A percentile compares a stretch with the other conserved stretches of the same genome.
Conservation (phyloP, 2,888 invertebrate genomes). For the Melinaea menophilus region DNA sequence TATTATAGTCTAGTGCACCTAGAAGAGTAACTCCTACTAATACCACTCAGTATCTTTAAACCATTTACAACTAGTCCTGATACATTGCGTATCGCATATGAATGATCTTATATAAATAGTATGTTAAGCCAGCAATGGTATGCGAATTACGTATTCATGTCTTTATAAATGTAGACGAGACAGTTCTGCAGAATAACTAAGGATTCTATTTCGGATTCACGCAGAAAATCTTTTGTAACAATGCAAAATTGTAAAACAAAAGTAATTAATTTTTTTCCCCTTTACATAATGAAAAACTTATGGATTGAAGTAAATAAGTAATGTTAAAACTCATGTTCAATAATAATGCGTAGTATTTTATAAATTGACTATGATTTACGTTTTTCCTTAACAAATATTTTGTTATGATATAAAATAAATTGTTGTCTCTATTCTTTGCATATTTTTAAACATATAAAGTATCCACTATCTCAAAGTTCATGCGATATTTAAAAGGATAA, state of each 20-base stretch:
- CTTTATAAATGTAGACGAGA: neutral
- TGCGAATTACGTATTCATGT: neutral
- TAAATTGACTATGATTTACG: too few relatives aligned
- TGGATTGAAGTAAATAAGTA: too few relatives aligned
- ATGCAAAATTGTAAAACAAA: constrained; percentile 19
- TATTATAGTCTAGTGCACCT: constrained; percentile 68
- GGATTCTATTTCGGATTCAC: constrained; percentile 18
- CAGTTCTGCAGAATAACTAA: constrained; percentile 17
- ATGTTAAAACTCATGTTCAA: too few relatives aligned
- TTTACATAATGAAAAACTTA: neutral
- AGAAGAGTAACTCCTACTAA: constrained; percentile 44
- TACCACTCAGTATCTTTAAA: constrained; percentile 13
- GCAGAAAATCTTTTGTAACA: constrained; percentile 22
- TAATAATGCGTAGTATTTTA: too few relatives aligned
- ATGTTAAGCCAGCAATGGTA: constrained; percentile 10
- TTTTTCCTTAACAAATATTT: too few relatives aligned
- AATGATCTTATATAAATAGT: neutral
- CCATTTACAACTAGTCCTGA: constrained; percentile 9
- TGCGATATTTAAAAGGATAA: constrained; percentile 19
- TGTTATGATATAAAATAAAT: neutral
- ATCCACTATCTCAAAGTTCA: neutral
- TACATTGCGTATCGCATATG: constrained; percentile 16
- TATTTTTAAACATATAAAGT: neutral
- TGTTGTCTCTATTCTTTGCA: neutral
- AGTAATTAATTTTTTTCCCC: constrained; percentile 1